Evolutionary conservation across 2,113 vertebrate species (phyloP).

Genomic region (Ceratotherium simum): DNA sequence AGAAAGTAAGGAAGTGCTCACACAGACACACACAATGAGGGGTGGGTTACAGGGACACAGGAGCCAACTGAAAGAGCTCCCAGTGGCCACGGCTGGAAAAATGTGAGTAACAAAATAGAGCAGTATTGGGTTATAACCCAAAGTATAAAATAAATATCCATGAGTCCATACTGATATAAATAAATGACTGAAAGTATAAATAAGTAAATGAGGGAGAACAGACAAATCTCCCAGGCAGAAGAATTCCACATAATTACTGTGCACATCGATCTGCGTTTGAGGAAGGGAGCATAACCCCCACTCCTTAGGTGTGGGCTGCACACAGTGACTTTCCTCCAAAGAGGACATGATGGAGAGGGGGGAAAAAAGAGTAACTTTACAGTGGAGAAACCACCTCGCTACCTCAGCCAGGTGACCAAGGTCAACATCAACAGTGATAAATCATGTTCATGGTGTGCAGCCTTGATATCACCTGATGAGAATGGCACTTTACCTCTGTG

Average conservation of each 20-base stretch:
- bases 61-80: rapidly evolving
- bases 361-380: not conserved
- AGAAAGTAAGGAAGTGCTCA: not conserved
- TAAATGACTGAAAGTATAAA: no score
- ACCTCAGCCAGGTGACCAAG: not conserved
- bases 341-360: not conserved
- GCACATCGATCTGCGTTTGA: no score
- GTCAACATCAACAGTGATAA: no score
- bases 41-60: not conserved
- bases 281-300: not conserved
- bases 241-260: no score
- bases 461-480: no score
- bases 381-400: not conserved
- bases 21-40: no score
- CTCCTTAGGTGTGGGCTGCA: not conserved
- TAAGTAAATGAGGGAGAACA: no score
- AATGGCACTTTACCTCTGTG: not conserved
- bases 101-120: no score
- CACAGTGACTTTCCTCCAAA: not conserved
- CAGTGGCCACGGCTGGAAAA: not conserved
- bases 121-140: no score
- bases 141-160: no score
- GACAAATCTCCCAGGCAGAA: no score
- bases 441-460: rapidly evolving
- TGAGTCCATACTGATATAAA: no score